These are phyloP conservation scores for Eupithecia pulchellata DNA, from an alignment of 2,888 invertebrate species.

Conservation along the genomic window DNA sequence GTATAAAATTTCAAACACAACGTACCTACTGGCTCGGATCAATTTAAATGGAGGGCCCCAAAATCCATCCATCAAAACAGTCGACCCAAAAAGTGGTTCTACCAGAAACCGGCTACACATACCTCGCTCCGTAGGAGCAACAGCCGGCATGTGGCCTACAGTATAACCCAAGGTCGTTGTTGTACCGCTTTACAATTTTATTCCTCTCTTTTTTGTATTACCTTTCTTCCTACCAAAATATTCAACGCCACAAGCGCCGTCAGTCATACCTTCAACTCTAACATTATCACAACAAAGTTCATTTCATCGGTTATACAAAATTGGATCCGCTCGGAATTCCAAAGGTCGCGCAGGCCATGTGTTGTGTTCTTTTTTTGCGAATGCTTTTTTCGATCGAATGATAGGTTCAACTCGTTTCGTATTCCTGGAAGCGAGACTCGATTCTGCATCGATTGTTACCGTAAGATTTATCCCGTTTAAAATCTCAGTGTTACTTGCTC, in stretches of 20 bases:
- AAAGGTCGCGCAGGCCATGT: constrained; percentile 77
- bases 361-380: constrained; percentile 77
- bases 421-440: constrained; percentile 51
- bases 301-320: constrained; percentile 40
- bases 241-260: constrained; percentile 56
- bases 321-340: constrained; percentile 63
- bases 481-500: constrained; percentile 35
- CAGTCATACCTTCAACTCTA: constrained; percentile 50
- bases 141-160: constrained; percentile 81
- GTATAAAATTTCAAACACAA: constrained; percentile 30
- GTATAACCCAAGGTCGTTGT: constrained; percentile 80
- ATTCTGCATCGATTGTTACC: constrained; percentile 50
- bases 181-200: constrained; percentile 77
- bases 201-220: constrained; percentile 74
- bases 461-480: constrained; percentile 44
- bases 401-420: constrained; percentile 63
- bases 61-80: constrained; percentile 75
- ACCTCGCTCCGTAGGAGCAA: constrained; percentile 62
- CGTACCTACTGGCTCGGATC: constrained; percentile 23
- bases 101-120: constrained; percentile 72
- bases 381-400: constrained; percentile 65
- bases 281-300: constrained; percentile 33
- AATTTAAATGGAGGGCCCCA: constrained; percentile 60
- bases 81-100: constrained; percentile 61
- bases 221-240: constrained; percentile 69